A percentile compares a stretch with the other conserved stretches of the same genome.
Evolutionary conservation across 2,888 invertebrate genomes (phyloP).

Genomic region (Antheraea assamensis): DNA sequence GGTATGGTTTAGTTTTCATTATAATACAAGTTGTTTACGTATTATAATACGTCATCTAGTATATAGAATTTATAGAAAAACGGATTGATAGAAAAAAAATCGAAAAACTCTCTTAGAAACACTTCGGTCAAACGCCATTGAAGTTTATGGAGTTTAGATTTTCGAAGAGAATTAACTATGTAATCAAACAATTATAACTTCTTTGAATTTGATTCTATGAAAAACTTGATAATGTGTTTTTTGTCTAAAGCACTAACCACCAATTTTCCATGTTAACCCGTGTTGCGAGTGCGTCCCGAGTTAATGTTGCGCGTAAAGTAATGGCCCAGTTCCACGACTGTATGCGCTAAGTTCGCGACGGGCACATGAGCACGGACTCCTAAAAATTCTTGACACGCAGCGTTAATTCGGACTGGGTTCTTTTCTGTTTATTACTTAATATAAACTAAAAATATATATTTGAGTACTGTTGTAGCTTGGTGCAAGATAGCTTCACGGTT

Average conservation of each 20-base stretch:
- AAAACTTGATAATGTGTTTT: not conserved
- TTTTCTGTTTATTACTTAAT: not conserved
- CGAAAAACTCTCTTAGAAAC: too few species aligned
- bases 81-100: too few species aligned
- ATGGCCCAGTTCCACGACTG: conserved; percentile 67
- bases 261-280: conserved; percentile 41
- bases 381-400: conserved; percentile 64
- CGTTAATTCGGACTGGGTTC: conserved; percentile 48
- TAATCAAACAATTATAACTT: too few species aligned
- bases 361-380: conserved; percentile 50
- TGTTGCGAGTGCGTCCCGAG: conserved; percentile 65
- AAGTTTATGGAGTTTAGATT: too few species aligned
- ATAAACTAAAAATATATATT: not conserved
- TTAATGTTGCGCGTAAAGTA: conserved; percentile 79
- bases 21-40: not conserved
- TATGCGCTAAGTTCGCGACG: conserved; percentile 65
- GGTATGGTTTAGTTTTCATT: not conserved
- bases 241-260: conserved; percentile 9
- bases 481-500: too few species aligned
- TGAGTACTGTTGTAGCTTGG: not conserved
- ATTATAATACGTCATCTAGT: too few species aligned
- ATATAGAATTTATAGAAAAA: too few species aligned
- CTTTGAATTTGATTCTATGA: not conserved
- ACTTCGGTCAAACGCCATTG: too few species aligned
- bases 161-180: too few species aligned